Percentiles rank a stretch among this genome's conserved stretches.
These are phyloP conservation scores for Eulemur mongoz DNA, from an alignment of 2,797 vertebrate species.

Conservation along the genomic window DNA sequence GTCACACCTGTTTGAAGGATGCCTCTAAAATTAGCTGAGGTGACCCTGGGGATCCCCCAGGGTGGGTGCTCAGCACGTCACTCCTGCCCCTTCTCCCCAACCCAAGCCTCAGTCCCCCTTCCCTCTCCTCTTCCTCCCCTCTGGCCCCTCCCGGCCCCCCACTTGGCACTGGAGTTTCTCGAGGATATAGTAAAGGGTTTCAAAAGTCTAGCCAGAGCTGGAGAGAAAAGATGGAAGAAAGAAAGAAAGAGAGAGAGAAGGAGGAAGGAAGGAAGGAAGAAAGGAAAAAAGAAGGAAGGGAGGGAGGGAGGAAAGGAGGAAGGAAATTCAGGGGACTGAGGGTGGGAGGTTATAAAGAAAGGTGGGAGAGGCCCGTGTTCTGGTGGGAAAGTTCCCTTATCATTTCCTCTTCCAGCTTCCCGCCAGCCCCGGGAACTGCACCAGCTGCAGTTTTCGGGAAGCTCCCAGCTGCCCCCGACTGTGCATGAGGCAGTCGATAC, in stretches of 20 bases:
- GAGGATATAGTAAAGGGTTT: neutral
- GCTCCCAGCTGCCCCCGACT: neutral
- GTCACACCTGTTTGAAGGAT: accelerated
- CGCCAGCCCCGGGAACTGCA: too few relatives aligned
- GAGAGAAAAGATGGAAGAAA: neutral
- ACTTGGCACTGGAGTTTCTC: accelerated
- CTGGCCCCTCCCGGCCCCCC: neutral
- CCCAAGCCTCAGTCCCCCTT: neutral
- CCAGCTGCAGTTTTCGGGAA: too few relatives aligned
- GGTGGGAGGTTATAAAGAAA: neutral
- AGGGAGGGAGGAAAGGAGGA: neutral
- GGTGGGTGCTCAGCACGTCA: accelerated
- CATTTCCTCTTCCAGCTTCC: neutral
- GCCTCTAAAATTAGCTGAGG: too few relatives aligned
- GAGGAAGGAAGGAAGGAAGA: too few relatives aligned
- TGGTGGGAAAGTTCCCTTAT: accelerated
- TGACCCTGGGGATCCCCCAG: accelerated
- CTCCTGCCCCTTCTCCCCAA: too few relatives aligned
- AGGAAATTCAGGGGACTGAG: neutral
- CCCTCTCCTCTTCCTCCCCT: too few relatives aligned
- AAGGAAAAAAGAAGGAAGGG: too few relatives aligned
- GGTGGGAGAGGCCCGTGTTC: neutral
- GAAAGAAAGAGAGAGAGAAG: neutral
- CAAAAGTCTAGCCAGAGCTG: neutral
- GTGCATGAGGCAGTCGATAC: accelerated